Evolutionary conservation across 2,113 vertebrate species (phyloP).

Genomic region (Vulpes vulpes): DNA sequence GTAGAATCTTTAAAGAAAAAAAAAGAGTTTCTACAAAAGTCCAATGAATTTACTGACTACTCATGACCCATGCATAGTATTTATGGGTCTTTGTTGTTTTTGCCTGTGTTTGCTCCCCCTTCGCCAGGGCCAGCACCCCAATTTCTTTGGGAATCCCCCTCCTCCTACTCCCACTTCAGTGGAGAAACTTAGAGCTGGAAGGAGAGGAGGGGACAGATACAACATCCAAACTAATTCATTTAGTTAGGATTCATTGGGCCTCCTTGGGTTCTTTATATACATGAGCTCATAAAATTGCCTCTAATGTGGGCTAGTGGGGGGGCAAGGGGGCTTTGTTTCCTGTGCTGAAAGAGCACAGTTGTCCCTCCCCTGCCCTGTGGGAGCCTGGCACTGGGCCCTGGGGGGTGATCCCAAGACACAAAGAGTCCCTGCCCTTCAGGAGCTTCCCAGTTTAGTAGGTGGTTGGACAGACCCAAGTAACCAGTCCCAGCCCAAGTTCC

Average conservation of each 20-base stretch:
- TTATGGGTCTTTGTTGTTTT: neutral
- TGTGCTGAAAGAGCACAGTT: neutral
- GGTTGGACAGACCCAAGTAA: neutral
- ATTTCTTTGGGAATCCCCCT: neutral
- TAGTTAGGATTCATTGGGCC: neutral
- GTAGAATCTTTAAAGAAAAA: neutral
- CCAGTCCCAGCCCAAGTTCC: neutral
- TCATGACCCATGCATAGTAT: rapidly evolving
- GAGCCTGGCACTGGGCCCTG: neutral
- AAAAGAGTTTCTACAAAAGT: neutral
- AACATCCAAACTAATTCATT: neutral
- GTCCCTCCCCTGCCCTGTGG: neutral
- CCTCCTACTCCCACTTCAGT: neutral
- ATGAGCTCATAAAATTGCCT: neutral
- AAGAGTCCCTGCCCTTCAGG: neutral
- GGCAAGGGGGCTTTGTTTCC: neutral
- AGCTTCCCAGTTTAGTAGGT: neutral
- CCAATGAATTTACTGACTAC: neutral
- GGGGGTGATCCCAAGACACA: neutral
- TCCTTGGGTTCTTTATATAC: neutral
- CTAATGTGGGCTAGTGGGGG: neutral
- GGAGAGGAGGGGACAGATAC: neutral
- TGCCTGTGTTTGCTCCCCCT: neutral
- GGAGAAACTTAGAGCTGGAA: neutral
- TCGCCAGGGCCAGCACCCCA: neutral